phyloP scores from a whole-genome alignment of 2,797 vertebrate genomes.

The Merluccius polli region DNA sequence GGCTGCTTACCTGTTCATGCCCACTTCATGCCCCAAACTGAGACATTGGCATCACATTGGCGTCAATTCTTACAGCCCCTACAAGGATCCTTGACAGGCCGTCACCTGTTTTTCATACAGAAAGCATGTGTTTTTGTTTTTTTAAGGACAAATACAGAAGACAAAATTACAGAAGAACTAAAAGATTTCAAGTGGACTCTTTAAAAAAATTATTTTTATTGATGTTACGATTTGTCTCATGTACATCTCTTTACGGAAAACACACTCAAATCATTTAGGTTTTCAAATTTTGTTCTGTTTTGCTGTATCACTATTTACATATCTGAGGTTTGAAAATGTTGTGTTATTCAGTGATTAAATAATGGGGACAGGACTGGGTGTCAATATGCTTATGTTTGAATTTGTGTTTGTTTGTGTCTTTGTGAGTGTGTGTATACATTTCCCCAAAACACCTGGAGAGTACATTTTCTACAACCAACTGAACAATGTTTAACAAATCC shows the following conservation, averaged over 20 bases:
- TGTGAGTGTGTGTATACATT: not conserved
- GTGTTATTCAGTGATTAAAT: constrained; percentile 1
- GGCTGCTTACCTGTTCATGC: not conserved
- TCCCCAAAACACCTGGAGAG: not conserved
- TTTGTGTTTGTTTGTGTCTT: not conserved
- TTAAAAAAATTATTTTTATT: constrained; percentile 71
- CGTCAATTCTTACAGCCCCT: no score
- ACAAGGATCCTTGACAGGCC: not conserved
- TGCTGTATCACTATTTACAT: constrained; percentile 73
- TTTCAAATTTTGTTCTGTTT: constrained; percentile 57
- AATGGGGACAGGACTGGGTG: not conserved
- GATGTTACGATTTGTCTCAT: constrained; percentile 57
- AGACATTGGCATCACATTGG: not conserved
- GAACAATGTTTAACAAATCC: not conserved
- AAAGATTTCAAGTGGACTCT: constrained; percentile 18
- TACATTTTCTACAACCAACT: not conserved
- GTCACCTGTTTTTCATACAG: not conserved
- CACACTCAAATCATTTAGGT: constrained; percentile 58
- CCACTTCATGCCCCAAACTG: not conserved
- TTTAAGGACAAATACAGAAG: not conserved
- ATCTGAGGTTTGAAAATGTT: constrained; percentile 40
- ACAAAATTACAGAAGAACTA: not conserved
- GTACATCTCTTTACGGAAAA: constrained; percentile 64
- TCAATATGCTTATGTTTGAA: not conserved
- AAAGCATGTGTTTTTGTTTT: not conserved